phyloP scores from a whole-genome alignment of 2,888 invertebrate species.

The Tubulanus polymorphus region DNA sequence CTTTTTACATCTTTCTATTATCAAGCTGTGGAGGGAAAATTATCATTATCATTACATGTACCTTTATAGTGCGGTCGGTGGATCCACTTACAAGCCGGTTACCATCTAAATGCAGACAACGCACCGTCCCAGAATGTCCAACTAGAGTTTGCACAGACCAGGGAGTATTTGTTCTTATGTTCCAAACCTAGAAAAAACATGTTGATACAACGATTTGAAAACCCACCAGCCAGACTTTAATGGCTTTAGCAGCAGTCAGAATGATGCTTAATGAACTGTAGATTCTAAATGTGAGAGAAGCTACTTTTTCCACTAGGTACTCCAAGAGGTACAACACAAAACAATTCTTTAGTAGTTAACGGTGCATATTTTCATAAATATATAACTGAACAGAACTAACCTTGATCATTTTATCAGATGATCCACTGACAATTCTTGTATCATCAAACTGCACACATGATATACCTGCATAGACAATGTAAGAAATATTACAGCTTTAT shows the following conservation, averaged over 20 bases:
- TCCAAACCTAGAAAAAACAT: constrained; percentile 53
- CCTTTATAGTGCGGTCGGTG: constrained; percentile 55
- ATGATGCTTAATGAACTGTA: neutral
- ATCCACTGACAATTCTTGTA: constrained; percentile 57
- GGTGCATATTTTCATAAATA: too few relatives aligned
- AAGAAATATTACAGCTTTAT: too few relatives aligned
- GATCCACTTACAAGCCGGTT: constrained; percentile 55
- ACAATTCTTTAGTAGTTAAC: too few relatives aligned
- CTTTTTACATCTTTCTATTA: neutral
- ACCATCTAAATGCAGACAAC: constrained; percentile 56
- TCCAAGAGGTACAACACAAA: too few relatives aligned
- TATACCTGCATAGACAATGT: constrained; percentile 42
- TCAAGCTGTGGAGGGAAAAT: neutral
- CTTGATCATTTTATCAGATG: constrained; percentile 58
- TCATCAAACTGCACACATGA: constrained; percentile 59
- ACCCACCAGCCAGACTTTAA: neutral
- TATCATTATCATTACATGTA: constrained; percentile 8
- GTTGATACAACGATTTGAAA: neutral
- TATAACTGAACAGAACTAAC: constrained; percentile 29
- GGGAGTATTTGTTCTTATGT: constrained; percentile 56
- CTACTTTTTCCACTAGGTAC: neutral
- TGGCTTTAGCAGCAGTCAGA: neutral
- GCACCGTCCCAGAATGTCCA: constrained; percentile 57
- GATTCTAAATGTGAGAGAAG: neutral
- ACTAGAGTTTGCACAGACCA: constrained; percentile 58